Evolutionary conservation across 2,113 vertebrate genomes (phyloP).

Genomic region (Saguinus midas): DNA sequence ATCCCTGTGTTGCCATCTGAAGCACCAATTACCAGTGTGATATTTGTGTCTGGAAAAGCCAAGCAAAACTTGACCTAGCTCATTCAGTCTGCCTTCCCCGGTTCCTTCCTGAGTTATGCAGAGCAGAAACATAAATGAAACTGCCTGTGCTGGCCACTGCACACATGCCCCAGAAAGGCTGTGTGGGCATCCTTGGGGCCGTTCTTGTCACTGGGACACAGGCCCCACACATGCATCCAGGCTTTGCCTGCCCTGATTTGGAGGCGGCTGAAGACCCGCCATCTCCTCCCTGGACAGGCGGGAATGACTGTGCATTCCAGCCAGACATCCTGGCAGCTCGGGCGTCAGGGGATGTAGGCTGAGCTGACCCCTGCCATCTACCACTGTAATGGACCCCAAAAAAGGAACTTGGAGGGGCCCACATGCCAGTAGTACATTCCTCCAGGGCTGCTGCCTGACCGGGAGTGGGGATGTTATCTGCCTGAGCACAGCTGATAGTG

Average conservation of each 20-base stretch:
- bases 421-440: conserved; percentile 57
- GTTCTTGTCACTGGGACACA: not conserved
- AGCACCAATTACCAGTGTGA: not conserved
- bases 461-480: conserved; percentile 67
- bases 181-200: accelerated
- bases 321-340: not conserved
- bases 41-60: not conserved
- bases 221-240: accelerated
- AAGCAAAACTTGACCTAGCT: not conserved
- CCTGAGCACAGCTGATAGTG: conserved; percentile 75
- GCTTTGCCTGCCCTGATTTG: too few relatives aligned
- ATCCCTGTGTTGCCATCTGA: not conserved
- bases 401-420: conserved; percentile 46
- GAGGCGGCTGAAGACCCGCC: accelerated
- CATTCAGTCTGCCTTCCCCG: accelerated
- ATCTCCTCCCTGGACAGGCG: not conserved
- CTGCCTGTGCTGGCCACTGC: not conserved
- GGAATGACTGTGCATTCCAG: not conserved
- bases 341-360: not conserved
- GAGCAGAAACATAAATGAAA: too few relatives aligned
- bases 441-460: not conserved
- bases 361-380: not conserved
- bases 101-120: not conserved
- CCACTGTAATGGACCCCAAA: conserved; percentile 62
- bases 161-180: accelerated